Percentiles rank a stretch among this genome's conserved stretches.
phyloP scores from a whole-genome alignment of 2,888 invertebrate species.

The Andrena hattorfiana region DNA sequence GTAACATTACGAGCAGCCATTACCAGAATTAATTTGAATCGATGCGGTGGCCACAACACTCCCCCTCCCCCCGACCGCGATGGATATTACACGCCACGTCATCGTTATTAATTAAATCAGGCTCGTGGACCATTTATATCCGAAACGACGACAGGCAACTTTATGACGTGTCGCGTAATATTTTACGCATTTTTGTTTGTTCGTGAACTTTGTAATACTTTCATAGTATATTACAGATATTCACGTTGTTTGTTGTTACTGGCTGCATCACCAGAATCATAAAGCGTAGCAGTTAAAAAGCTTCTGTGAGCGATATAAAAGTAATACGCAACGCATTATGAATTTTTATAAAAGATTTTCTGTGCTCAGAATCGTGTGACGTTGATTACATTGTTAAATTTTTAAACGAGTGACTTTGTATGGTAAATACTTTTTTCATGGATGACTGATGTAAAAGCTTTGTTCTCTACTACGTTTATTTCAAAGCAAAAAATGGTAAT shows the following conservation, averaged over 20 bases:
- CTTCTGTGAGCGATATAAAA: background rate
- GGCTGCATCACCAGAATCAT: background rate
- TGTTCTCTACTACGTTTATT: background rate
- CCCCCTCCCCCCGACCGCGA: constrained; percentile 15
- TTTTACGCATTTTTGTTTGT: background rate
- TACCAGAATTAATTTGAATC: constrained; percentile 58
- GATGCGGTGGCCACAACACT: constrained; percentile 17
- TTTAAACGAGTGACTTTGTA: background rate
- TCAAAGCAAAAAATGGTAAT: background rate
- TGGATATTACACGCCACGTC: constrained; percentile 33
- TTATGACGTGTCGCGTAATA: constrained; percentile 8
- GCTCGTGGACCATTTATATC: constrained; percentile 18
- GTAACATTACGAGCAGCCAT: constrained; percentile 37
- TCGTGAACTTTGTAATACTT: background rate
- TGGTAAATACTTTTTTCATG: background rate
- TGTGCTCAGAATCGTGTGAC: background rate
- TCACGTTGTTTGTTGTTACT: background rate
- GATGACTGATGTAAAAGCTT: background rate
- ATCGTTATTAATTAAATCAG: constrained; percentile 54
- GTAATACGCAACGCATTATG: background rate
- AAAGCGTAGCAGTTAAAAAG: background rate
- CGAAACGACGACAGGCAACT: constrained; percentile 9
- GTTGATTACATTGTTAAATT: background rate
- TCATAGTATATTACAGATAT: background rate
- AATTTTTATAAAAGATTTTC: background rate